Percentiles rank a stretch among this genome's conserved stretches.
phyloP scores from a whole-genome alignment of 2,113 vertebrate species.

The Gambusia affinis region DNA sequence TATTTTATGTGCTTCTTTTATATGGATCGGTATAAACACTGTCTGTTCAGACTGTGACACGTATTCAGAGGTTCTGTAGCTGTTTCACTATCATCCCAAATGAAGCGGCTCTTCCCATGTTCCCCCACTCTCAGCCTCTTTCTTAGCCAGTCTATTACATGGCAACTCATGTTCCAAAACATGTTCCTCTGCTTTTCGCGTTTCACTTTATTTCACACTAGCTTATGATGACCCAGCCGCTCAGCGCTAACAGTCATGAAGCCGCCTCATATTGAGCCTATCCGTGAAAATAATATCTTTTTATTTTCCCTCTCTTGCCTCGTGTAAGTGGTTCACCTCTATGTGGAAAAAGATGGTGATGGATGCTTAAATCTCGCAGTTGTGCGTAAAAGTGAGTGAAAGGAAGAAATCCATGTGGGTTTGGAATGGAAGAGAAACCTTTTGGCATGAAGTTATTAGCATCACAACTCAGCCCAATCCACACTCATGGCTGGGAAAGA shows the following conservation, averaged over 20 bases:
- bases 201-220: conserved; percentile 72
- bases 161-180: conserved; percentile 66
- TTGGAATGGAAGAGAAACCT: conserved; percentile 9
- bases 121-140: conserved; percentile 34
- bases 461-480: background rate
- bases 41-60: background rate
- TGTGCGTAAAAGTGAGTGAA: conserved; percentile 6
- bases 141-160: conserved; percentile 70
- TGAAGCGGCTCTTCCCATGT: conserved; percentile 20
- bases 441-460: conserved; percentile 17
- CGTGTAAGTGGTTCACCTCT: conserved; percentile 51
- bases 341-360: conserved; percentile 27
- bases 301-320: conserved; percentile 34
- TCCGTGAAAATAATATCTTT: conserved; percentile 45
- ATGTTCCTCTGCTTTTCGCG: conserved; percentile 51
- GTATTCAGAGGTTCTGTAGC: background rate
- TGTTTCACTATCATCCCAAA: conserved; percentile 49
- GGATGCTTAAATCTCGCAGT: conserved; percentile 37
- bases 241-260: conserved; percentile 75
- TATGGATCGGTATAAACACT: no score
- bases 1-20: no score
- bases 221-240: conserved; percentile 59
- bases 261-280: conserved; percentile 58
- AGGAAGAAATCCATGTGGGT: conserved; percentile 25
- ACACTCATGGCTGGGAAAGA: background rate